A percentile compares a stretch with the other conserved stretches of the same genome.
Conservation (phyloP, 1,140 invertebrate genomes). For the Pomacea maculata region DNA sequence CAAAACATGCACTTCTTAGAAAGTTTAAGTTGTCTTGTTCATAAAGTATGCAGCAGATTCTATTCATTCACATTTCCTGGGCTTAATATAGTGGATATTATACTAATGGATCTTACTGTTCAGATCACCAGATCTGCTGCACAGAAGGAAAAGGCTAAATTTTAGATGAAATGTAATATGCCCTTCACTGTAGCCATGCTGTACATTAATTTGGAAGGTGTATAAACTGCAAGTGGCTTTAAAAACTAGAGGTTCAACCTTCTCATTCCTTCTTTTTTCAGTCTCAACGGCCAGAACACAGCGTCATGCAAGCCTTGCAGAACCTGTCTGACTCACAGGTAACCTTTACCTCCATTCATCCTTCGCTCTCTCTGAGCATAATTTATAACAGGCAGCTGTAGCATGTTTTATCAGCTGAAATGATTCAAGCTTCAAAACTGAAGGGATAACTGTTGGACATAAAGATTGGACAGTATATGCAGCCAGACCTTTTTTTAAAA, state of each 20-base stretch:
- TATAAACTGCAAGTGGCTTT: background rate
- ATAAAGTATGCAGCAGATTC: too few species aligned
- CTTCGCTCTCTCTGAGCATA: background rate
- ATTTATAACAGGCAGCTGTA: background rate
- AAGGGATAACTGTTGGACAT: background rate
- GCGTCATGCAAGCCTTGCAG: conserved; percentile 93
- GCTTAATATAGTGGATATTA: too few species aligned
- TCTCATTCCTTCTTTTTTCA: conserved; percentile 68
- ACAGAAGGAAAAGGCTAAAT: too few species aligned
- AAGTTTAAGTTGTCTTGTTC: too few species aligned
- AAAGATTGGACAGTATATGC: background rate
- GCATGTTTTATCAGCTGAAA: background rate
- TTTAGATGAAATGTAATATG: background rate
- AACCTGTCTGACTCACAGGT: conserved; percentile 89
- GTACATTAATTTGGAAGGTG: background rate
- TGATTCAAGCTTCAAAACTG: background rate
- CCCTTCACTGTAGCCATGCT: background rate
- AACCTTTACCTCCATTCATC: conserved; percentile 31
- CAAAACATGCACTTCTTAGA: too few species aligned
- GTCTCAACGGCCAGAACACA: conserved; percentile 90
- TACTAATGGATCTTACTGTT: too few species aligned
- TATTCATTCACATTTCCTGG: too few species aligned
- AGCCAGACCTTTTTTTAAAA: background rate
- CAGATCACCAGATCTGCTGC: too few species aligned
- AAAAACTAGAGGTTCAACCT: background rate